Conservation (phyloP, 1,140 invertebrate genomes). For the Sycophila sp. region DNA sequence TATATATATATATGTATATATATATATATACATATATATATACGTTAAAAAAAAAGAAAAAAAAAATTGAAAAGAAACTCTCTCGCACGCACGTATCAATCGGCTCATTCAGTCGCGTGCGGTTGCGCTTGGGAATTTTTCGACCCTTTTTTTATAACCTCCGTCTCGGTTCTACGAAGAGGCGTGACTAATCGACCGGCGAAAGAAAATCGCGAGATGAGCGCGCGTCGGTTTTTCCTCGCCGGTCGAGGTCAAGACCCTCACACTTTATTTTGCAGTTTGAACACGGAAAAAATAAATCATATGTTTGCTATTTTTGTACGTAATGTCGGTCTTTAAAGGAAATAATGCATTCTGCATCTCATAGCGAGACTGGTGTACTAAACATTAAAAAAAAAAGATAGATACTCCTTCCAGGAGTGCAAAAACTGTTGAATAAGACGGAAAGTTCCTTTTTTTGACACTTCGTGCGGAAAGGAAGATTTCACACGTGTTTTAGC, state of each 20-base stretch:
- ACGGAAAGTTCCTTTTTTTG: too few species aligned
- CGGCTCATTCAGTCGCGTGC: background rate
- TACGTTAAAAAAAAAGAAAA: too few species aligned
- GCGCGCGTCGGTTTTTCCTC: background rate
- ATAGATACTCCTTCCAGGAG: too few species aligned
- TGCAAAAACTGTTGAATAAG: too few species aligned
- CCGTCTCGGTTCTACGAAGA: background rate
- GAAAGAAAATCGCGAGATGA: conserved; percentile 6
- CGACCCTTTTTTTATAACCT: background rate
- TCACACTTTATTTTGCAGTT: background rate
- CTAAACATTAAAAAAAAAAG: background rate
- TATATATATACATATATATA: background rate
- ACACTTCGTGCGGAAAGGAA: too few species aligned
- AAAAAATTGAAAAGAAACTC: background rate
- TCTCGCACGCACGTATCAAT: too few species aligned
- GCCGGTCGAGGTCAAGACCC: background rate
- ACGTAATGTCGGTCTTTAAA: too few species aligned
- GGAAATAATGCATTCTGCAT: too few species aligned
- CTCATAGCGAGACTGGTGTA: too few species aligned
- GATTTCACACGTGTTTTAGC: too few species aligned
- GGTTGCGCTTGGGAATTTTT: background rate
- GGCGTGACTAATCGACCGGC: background rate
- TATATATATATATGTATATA: background rate
- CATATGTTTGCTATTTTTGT: background rate
- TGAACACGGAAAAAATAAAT: background rate